Conservation (phyloP, 2,888 invertebrate species). For the Patella caerulea region DNA sequence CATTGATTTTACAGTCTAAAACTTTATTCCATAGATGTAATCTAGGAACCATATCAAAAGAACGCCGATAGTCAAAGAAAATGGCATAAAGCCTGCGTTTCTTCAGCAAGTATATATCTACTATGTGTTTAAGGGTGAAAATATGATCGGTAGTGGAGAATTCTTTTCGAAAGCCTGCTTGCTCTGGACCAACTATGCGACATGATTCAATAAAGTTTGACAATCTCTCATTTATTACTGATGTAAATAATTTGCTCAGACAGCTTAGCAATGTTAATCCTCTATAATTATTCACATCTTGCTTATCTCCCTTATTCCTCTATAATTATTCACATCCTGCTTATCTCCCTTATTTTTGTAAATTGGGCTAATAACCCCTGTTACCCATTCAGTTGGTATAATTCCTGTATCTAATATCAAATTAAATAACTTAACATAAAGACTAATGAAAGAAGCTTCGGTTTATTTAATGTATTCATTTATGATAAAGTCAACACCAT, state of each 20-base stretch:
- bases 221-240: not conserved
- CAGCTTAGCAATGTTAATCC: constrained; percentile 13
- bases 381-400: constrained; percentile 18
- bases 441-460: not conserved
- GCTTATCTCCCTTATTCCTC: too few species aligned
- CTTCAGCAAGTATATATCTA: constrained; percentile 7
- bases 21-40: constrained; percentile 20
- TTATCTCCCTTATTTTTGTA: constrained; percentile 22
- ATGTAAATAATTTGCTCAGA: constrained; percentile 2
- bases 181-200: not conserved
- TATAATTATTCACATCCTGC: constrained; percentile 19
- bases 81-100: constrained; percentile 12
- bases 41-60: constrained; percentile 23
- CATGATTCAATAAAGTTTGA: not conserved
- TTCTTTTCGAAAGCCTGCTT: constrained; percentile 9
- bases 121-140: constrained; percentile 14
- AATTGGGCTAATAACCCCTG: constrained; percentile 14
- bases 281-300: too few species aligned
- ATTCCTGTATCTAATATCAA: constrained; percentile 20
- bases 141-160: constrained; percentile 16
- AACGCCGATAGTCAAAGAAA: constrained; percentile 4
- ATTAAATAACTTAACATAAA: constrained; percentile 18
- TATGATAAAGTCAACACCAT: constrained; percentile 11
- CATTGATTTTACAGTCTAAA: not conserved
- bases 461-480: constrained; percentile 24